Conservation (phyloP, 2,797 vertebrate species). For the Sphenodon punctatus region DNA sequence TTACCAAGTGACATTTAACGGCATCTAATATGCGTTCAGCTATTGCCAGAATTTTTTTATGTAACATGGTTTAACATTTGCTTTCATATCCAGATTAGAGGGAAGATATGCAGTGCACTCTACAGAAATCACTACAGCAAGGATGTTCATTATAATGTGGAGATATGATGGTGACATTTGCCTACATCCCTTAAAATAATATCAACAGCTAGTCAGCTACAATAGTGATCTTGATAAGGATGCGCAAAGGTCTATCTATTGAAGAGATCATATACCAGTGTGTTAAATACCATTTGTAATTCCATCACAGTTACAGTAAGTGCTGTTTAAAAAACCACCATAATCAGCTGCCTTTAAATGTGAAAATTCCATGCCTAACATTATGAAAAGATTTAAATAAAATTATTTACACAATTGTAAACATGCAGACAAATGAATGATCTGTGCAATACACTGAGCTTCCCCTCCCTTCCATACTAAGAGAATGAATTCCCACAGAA, state of each 20-base stretch:
- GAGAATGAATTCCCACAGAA: background rate
- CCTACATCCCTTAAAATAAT: conserved; percentile 9
- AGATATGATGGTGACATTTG: background rate
- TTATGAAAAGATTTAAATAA: background rate
- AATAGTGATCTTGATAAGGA: background rate
- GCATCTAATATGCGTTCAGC: conserved; percentile 27
- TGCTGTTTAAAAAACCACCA: background rate
- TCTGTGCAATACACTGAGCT: background rate
- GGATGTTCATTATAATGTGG: background rate
- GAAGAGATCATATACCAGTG: background rate
- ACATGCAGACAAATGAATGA: background rate
- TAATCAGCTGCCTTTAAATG: background rate
- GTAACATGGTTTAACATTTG: conserved; percentile 17
- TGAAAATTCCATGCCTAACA: background rate
- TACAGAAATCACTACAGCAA: background rate
- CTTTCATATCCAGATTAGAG: conserved; percentile 20
- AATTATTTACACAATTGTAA: background rate
- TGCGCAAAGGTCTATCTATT: too few relatives aligned
- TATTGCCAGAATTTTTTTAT: conserved; percentile 24
- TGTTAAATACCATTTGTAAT: background rate
- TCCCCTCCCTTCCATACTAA: background rate
- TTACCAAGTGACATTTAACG: conserved; percentile 67
- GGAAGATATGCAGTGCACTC: background rate
- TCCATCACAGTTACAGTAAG: background rate
- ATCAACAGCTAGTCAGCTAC: background rate